Conservation (phyloP, 1,140 invertebrate genomes). For the Ladona fulva region DNA sequence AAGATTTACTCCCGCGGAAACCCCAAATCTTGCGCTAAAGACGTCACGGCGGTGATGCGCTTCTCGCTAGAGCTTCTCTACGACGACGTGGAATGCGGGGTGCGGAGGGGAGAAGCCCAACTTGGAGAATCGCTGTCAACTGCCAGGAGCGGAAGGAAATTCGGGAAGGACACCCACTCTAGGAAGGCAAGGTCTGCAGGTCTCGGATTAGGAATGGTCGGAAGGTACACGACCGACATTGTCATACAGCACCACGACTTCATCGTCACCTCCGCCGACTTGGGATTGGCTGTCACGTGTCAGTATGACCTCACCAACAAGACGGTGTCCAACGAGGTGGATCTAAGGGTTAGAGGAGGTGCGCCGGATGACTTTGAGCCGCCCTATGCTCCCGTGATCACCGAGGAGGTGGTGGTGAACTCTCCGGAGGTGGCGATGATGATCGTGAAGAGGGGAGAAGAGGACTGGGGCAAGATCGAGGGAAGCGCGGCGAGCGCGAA, state of each 20-base stretch:
- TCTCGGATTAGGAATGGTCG: background rate
- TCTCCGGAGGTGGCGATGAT: constrained; percentile 91
- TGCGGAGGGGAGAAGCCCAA: constrained; percentile 57
- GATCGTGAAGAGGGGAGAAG: constrained; percentile 44
- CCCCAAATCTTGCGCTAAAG: constrained; percentile 82
- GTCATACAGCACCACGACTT: constrained; percentile 92
- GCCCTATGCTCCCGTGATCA: constrained; percentile 29
- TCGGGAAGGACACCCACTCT: background rate
- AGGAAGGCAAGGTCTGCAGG: background rate
- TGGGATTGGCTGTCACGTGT: constrained; percentile 83
- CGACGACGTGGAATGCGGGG: constrained; percentile 83
- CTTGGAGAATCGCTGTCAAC: background rate
- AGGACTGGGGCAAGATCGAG: background rate
- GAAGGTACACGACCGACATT: constrained; percentile 74
- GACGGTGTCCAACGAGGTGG: constrained; percentile 84
- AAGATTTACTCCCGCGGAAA: constrained; percentile 90
- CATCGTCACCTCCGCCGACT: constrained; percentile 87
- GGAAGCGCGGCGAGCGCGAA: constrained; percentile 52
- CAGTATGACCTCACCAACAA: constrained; percentile 90
- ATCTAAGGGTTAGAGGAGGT: constrained; percentile 78
- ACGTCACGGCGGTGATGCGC: constrained; percentile 72
- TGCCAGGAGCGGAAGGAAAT: background rate
- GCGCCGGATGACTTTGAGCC: constrained; percentile 61
- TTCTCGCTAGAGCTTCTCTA: constrained; percentile 86
- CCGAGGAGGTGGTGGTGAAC: constrained; percentile 58